These are phyloP conservation scores for Psococerastis gibbosa DNA, from an alignment of 2,888 invertebrate genomes.

Conservation along the genomic window DNA sequence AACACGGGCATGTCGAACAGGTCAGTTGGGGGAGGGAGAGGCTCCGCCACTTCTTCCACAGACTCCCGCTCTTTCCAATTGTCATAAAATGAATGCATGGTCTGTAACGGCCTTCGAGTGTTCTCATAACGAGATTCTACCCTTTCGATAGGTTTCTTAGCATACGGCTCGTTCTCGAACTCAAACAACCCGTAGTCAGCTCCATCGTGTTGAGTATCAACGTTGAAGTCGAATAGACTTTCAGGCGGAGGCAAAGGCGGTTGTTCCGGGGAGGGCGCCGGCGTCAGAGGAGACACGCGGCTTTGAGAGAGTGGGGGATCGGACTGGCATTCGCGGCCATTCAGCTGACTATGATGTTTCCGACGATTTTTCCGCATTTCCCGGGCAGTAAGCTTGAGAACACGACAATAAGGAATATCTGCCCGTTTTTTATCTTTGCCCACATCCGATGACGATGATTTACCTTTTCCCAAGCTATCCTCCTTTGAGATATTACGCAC, in stretches of 20 bases:
- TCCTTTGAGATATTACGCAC: background rate
- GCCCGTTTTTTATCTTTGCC: background rate
- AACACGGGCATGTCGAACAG: constrained; percentile 29
- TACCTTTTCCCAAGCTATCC: background rate
- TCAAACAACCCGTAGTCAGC: background rate
- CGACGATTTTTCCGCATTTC: background rate
- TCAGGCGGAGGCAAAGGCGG: background rate
- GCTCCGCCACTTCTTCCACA: constrained; percentile 19
- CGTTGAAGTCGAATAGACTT: background rate
- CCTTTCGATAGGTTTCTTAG: background rate
- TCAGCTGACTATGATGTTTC: background rate
- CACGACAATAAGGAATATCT: background rate
- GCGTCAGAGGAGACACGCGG: background rate
- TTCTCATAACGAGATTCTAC: background rate
- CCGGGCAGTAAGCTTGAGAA: background rate
- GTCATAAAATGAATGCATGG: background rate
- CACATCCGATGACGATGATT: background rate
- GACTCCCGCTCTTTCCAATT: background rate
- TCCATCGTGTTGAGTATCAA: background rate
- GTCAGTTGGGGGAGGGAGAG: constrained; percentile 24
- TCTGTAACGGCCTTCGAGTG: background rate
- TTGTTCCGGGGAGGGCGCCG: background rate
- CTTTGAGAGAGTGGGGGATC: background rate
- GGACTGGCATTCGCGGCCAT: background rate
- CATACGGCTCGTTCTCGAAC: background rate